These are phyloP conservation scores for Venustoraphidia nigricollis DNA, from an alignment of 2,888 invertebrate species.

Conservation along the genomic window DNA sequence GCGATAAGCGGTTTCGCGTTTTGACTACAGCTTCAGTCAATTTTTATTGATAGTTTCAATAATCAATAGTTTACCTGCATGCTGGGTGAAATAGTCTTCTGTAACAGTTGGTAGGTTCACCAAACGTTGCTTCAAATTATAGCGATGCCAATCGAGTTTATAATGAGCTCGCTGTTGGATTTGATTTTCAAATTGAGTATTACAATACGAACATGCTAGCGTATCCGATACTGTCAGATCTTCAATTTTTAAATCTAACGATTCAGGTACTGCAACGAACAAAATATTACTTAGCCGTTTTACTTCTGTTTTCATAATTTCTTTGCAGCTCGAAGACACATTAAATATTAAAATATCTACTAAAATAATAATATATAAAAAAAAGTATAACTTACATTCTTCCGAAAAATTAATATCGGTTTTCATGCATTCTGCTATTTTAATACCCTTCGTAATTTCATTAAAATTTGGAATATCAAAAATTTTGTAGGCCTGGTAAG, in stretches of 20 bases:
- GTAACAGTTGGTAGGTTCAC: constrained; percentile 36
- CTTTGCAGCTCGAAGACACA: too few species aligned
- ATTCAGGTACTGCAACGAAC: constrained; percentile 1
- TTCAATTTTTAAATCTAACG: constrained; percentile 13
- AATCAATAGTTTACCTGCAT: constrained; percentile 22
- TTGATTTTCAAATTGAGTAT: constrained; percentile 36
- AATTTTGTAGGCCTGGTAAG: constrained; percentile 1
- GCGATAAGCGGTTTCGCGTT: background rate
- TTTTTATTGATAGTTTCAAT: too few species aligned
- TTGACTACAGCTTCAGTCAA: too few species aligned
- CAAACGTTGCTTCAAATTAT: constrained; percentile 60
- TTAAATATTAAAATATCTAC: too few species aligned
- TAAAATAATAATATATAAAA: background rate
- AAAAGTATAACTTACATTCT: background rate
- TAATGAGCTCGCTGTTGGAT: constrained; percentile 58
- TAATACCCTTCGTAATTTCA: constrained; percentile 1
- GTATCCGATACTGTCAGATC: constrained; percentile 27
- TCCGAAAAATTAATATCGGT: background rate
- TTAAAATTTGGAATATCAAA: constrained; percentile 1
- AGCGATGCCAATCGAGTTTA: constrained; percentile 72
- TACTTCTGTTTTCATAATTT: too few species aligned
- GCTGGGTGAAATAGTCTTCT: constrained; percentile 39
- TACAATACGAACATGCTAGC: constrained; percentile 36
- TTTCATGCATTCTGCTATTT: constrained; percentile 2
- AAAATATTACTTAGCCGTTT: background rate